These are phyloP conservation scores for Tipula helvola DNA, from an alignment of 2,888 invertebrate genomes.

Conservation along the genomic window DNA sequence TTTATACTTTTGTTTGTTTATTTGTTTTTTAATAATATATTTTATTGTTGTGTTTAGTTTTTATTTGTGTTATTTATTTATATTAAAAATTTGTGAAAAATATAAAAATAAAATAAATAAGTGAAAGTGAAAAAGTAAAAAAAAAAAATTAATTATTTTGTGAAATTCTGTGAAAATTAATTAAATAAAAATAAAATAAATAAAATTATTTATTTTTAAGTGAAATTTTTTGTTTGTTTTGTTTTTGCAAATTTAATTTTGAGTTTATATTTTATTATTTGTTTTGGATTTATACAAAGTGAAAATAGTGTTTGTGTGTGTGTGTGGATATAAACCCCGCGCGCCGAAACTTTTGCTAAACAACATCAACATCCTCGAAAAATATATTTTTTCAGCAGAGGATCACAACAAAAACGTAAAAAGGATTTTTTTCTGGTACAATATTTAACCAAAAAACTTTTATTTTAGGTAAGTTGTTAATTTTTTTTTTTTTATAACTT, in stretches of 20 bases:
- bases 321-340: background rate
- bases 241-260: no score
- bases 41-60: background rate
- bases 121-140: background rate
- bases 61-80: background rate
- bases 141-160: background rate
- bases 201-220: background rate
- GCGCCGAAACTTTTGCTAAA: background rate
- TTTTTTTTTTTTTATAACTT: background rate
- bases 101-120: background rate
- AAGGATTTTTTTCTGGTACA: background rate
- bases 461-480: background rate
- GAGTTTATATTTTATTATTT: background rate
- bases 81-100: background rate
- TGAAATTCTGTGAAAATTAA: background rate
- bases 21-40: background rate
- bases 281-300: background rate
- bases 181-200: background rate
- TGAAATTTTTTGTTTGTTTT: background rate
- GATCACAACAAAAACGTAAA: background rate
- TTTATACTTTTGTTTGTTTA: background rate
- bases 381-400: no score
- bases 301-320: background rate
- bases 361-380: background rate
- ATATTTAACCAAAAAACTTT: background rate